Conservation (phyloP, 2,888 invertebrate species). For the Brachyptera risi region DNA sequence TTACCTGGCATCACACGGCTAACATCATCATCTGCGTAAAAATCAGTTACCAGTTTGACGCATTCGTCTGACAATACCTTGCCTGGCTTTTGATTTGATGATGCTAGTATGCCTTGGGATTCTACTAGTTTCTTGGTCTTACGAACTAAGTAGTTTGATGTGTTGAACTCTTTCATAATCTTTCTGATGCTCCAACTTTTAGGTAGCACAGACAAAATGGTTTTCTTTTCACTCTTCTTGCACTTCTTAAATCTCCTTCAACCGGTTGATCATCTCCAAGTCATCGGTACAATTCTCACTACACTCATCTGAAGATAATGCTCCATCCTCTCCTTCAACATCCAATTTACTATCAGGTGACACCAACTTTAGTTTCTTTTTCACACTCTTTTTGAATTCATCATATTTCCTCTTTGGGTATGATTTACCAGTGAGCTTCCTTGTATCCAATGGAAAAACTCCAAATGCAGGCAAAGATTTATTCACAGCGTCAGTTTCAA, state of each 20-base stretch:
- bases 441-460: background rate
- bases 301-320: background rate
- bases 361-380: background rate
- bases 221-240: conserved; percentile 10
- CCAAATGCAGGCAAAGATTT: background rate
- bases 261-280: conserved; percentile 3
- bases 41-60: background rate
- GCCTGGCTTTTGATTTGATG: background rate
- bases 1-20: conserved; percentile 4
- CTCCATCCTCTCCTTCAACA: too few relatives aligned
- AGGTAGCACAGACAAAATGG: conserved; percentile 2
- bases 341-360: background rate
- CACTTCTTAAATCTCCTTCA: background rate
- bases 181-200: conserved; percentile 13
- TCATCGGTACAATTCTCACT: background rate
- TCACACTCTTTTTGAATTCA: background rate
- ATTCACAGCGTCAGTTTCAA: background rate
- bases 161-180: conserved; percentile 1
- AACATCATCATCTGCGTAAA: background rate
- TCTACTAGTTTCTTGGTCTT: background rate
- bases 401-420: background rate
- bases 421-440: background rate
- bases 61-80: background rate
- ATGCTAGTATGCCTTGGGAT: background rate
- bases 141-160: conserved; percentile 3